Conservation (phyloP, 2,888 invertebrate species). For the Rotaria socialis region DNA sequence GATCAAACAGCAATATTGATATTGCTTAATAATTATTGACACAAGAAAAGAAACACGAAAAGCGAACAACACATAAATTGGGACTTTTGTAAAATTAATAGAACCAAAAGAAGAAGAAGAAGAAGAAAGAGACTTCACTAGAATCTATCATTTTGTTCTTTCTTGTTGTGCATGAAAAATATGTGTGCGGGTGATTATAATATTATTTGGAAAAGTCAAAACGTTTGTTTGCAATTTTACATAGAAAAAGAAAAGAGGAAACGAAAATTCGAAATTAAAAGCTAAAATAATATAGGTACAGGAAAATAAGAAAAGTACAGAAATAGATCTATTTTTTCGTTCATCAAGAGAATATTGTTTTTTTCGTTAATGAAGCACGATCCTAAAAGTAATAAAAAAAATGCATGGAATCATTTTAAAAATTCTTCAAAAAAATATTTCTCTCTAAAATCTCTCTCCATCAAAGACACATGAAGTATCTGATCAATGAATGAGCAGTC, state of each 20-base stretch:
- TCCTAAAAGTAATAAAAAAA: background rate
- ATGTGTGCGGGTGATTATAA: background rate
- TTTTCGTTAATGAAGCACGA: slow-evolving; percentile 19
- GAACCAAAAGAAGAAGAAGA: background rate
- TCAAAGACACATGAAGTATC: too few species aligned
- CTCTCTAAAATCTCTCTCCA: too few species aligned
- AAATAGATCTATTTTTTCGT: background rate
- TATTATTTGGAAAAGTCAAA: background rate
- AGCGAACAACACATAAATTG: background rate
- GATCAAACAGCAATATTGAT: background rate
- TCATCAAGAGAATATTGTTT: slow-evolving; percentile 21
- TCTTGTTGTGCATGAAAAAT: slow-evolving; percentile 7
- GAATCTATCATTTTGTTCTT: background rate
- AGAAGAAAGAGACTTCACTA: background rate
- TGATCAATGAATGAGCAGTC: background rate
- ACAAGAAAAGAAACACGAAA: background rate
- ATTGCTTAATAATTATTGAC: background rate
- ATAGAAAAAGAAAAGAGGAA: background rate
- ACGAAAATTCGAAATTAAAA: background rate
- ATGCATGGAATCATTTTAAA: background rate
- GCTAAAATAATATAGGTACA: background rate
- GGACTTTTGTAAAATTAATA: background rate
- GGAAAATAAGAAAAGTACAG: background rate
- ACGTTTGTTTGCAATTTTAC: background rate
- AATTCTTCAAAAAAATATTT: too few species aligned